A percentile compares a stretch with the other conserved stretches of the same genome.
phyloP scores from a whole-genome alignment of 2,888 invertebrate species.

The Eubasilissa splendida region DNA sequence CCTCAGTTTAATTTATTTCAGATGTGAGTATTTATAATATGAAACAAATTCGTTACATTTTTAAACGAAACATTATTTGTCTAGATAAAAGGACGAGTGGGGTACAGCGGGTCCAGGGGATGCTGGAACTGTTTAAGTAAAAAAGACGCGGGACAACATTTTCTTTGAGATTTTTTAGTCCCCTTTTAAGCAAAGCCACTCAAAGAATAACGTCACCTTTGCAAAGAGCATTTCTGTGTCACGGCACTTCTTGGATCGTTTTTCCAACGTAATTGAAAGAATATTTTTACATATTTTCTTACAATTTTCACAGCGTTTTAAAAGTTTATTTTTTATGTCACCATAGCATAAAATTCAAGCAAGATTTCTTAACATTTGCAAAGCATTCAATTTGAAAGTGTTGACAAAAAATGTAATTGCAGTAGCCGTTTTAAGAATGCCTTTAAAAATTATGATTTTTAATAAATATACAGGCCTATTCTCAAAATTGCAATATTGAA shows the following conservation, averaged over 20 bases:
- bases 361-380: too few relatives aligned
- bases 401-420: too few relatives aligned
- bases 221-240: slow-evolving; percentile 22
- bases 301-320: background rate
- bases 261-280: slow-evolving; percentile 23
- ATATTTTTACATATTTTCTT: slow-evolving; percentile 13
- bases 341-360: background rate
- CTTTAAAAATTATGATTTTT: too few relatives aligned
- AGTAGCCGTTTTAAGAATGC: too few relatives aligned
- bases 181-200: slow-evolving; percentile 19
- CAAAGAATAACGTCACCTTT: slow-evolving; percentile 17
- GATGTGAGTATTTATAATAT: too few relatives aligned
- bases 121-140: background rate
- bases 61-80: too few relatives aligned
- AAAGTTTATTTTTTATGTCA: slow-evolving; percentile 1
- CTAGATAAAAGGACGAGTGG: background rate
- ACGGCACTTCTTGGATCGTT: slow-evolving; percentile 7
- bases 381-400: too few relatives aligned
- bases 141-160: slow-evolving; percentile 15
- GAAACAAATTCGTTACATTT: too few relatives aligned
- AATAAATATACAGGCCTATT: too few relatives aligned
- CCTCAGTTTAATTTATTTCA: too few relatives aligned
- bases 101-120: background rate
- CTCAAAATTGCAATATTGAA: too few relatives aligned
- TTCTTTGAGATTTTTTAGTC: background rate